Evolutionary conservation across 2,888 invertebrate species (phyloP).

Genomic region (Drosophila buzzatii): DNA sequence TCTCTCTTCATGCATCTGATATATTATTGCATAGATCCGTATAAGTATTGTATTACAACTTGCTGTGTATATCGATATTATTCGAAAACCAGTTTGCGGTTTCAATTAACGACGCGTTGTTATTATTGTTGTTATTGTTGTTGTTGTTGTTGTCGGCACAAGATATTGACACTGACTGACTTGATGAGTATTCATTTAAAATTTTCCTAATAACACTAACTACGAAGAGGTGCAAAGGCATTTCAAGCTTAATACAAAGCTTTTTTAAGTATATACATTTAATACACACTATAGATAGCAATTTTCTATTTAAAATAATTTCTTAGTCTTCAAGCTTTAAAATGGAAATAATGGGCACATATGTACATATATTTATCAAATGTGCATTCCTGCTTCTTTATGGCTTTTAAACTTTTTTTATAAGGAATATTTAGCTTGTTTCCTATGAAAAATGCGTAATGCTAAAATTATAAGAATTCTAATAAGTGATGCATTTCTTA

Average conservation of each 20-base stretch:
- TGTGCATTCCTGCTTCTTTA: too few relatives aligned
- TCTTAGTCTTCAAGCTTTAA: background rate
- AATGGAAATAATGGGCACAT: background rate
- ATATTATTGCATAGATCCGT: slow-evolving; percentile 40
- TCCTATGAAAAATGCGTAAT: background rate
- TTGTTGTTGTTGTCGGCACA: slow-evolving; percentile 34
- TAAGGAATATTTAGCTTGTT: too few relatives aligned
- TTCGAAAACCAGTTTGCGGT: slow-evolving; percentile 61
- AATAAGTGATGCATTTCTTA: background rate
- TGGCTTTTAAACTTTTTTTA: too few relatives aligned
- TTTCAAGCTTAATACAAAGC: slow-evolving; percentile 4
- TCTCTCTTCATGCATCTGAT: slow-evolving; percentile 33
- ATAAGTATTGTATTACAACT: slow-evolving; percentile 59
- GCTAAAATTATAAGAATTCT: background rate
- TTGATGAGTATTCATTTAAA: slow-evolving; percentile 25
- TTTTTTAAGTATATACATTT: background rate
- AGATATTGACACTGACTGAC: slow-evolving; percentile 41
- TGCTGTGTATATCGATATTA: slow-evolving; percentile 37
- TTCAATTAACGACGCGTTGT: slow-evolving; percentile 58
- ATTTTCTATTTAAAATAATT: background rate
- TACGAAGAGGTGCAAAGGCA: slow-evolving; percentile 21
- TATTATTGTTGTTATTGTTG: slow-evolving; percentile 35
- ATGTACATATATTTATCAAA: background rate
- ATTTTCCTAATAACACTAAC: slow-evolving; percentile 27
- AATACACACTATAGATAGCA: background rate